These are phyloP conservation scores for Fundulus diaphanus DNA, from an alignment of 2,797 vertebrate genomes.

Conservation along the genomic window DNA sequence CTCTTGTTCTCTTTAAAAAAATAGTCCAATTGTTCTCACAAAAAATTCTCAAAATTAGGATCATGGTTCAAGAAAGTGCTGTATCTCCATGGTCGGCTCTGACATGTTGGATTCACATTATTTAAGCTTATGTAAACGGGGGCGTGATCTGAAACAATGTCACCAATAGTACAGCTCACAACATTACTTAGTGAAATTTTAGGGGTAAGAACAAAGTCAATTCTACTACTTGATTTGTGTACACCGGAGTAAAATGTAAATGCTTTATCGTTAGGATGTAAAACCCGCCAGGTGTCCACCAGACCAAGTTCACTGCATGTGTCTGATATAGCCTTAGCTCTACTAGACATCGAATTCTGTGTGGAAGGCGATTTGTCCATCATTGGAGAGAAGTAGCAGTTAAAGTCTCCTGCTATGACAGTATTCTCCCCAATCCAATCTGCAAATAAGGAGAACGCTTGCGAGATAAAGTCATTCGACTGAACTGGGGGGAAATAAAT, in stretches of 20 bases:
- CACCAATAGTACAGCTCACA: too few species aligned
- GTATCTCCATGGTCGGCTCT: background rate
- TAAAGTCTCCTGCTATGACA: background rate
- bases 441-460: background rate
- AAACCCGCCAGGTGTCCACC: background rate
- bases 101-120: background rate
- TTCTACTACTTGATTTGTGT: background rate
- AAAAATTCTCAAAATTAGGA: background rate
- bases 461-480: background rate
- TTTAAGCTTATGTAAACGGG: background rate
- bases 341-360: background rate
- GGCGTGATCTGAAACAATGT: constrained; percentile 3
- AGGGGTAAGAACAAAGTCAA: background rate
- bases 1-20: background rate
- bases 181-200: background rate
- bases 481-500: too few species aligned
- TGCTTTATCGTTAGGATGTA: background rate
- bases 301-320: background rate
- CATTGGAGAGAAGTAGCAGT: background rate
- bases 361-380: constrained; percentile 5
- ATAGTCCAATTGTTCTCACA: background rate
- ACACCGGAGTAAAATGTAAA: constrained; percentile 6
- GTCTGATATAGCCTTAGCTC: background rate
- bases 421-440: background rate
- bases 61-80: background rate